Base-by-base conservation (phyloP, 2,888 invertebrate genomes). In the Stenurella melanura region DNA sequence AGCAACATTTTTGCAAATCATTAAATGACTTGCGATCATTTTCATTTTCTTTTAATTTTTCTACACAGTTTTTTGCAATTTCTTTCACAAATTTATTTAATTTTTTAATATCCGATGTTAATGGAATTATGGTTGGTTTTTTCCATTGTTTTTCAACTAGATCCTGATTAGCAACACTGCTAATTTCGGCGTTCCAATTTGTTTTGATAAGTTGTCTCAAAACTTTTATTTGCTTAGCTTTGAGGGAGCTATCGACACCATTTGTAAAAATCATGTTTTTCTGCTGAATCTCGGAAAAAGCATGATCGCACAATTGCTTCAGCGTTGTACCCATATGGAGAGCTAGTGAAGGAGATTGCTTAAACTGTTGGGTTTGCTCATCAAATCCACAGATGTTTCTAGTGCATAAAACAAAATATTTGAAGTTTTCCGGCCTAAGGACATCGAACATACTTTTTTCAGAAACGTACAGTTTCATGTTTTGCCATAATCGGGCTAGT, bases 1-100 rank as follows among this genome's bases (percentile, higher is more conserved):
- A 42, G 15, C 42, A 42, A 42, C 42, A 42, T 42, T 42, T 42
- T 57, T 57, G 57, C 19, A 57, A 19, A 19, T 57, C 57, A 19
- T 57, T 57, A 57, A 18, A 57, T 18, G 57, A 57, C 18, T 57
- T 57, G 42, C 42, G 42, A 15, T 42, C 42, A 42, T 42, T 42
- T 2, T 42, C 42, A 42, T 42, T 42, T 42, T 15, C 42, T 42
- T 42, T 42, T 42, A 42, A 42, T 42, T 42, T 42, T 42, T 42
- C 42, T 42, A 15, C 42, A 42, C 42, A 42, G 42, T 42, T 42
- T 42, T 42, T 42, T 42, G 42, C 42, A 42, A 42, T 42, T 42
- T 42, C 42, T 42, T 42, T 42, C 9, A 42, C 42, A 15, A 42
- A 42, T 42, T 42, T 38, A 38, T 38, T 38, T 42, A 42, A 42